A percentile compares a stretch with the other conserved stretches of the same genome.
Conservation (phyloP, 2,113 vertebrate species). For the Natator depressus region DNA sequence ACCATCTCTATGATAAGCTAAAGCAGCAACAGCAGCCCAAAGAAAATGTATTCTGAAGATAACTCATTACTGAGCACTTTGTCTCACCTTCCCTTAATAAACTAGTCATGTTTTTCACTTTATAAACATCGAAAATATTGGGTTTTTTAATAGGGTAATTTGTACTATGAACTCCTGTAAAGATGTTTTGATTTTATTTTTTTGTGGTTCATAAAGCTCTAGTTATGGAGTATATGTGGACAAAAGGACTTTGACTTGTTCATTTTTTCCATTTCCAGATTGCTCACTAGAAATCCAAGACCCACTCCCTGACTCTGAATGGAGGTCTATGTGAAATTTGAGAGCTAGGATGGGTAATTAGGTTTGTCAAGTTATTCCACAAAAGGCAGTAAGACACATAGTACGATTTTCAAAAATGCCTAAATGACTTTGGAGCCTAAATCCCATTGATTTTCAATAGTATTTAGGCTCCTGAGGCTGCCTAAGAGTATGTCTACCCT, state of each 20-base stretch:
- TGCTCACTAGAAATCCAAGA: slow-evolving; percentile 41
- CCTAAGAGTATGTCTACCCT: no score
- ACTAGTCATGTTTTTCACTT: neutral
- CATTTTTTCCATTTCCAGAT: slow-evolving; percentile 24
- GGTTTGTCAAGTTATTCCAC: neutral
- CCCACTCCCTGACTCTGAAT: slow-evolving; percentile 24
- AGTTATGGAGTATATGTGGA: neutral
- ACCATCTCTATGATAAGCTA: slow-evolving; percentile 51
- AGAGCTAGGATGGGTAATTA: neutral
- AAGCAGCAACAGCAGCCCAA: slow-evolving; percentile 50
- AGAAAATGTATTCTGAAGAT: slow-evolving; percentile 67
- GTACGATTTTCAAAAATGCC: neutral
- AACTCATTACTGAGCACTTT: slow-evolving; percentile 42
- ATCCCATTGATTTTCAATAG: neutral
- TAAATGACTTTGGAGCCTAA: neutral
- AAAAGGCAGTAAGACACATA: no score
- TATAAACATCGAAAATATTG: slow-evolving; percentile 3
- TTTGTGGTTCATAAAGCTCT: slow-evolving; percentile 14
- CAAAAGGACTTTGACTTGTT: slow-evolving; percentile 9
- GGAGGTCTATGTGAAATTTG: slow-evolving; percentile 28
- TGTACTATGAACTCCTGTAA: slow-evolving; percentile 61
- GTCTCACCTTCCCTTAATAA: slow-evolving; percentile 37
- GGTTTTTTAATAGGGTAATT: slow-evolving; percentile 56
- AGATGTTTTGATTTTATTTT: neutral
- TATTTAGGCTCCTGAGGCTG: no score